Evolutionary conservation across 1,140 invertebrate genomes (phyloP), one percentile per base, ranked within the genome.

Genomic region (Drosophila hydei): DNA sequence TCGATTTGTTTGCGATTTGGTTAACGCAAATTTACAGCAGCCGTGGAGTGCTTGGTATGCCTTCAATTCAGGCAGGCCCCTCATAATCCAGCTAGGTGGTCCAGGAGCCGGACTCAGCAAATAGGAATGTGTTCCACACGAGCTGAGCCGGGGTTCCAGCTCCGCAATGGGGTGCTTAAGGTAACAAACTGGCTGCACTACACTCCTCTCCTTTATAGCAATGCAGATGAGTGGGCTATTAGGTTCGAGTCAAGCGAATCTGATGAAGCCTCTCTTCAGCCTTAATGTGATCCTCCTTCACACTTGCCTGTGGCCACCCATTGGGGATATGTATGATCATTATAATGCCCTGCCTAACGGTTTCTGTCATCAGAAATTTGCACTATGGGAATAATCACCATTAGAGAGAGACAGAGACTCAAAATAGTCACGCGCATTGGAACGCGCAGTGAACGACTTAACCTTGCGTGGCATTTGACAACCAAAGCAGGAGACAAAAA

Each of bases 1-100:
- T 85, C 80, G 76, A 84, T 84, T 84, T 84, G 80, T 85, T 85
- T 75, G 80, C 70, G 65, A 87, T 85, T 87, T 79, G 74, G 81
- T 75, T 61, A 52, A 55, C 69, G 73, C 81, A 80, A 85, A 87
- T 85, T 85, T 67, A 77, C 60, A 55, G 69, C 72, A 71, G 65
- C 54, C 43, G 45, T 51, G 50, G 59, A 69, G 58, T 56, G 43
- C 48, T 19, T 63, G 52, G 48, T 51, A 78, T 78, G 74, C 48
- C 19, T 67, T 50, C 54, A 47, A 67, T 59, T 56, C 43, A 30
- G 23, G 38, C 51, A 48, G 36, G 59, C 63, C 21, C 21, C 42
- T 64, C n/a, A 45, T 38, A 51, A 61, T 68, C 70, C 52, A 38
- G 27, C 61, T 75, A 45, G 77, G 80, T 85, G 80, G 81, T 74